Conservation (phyloP, 2,888 invertebrate species). For the Dasypolia templi region DNA sequence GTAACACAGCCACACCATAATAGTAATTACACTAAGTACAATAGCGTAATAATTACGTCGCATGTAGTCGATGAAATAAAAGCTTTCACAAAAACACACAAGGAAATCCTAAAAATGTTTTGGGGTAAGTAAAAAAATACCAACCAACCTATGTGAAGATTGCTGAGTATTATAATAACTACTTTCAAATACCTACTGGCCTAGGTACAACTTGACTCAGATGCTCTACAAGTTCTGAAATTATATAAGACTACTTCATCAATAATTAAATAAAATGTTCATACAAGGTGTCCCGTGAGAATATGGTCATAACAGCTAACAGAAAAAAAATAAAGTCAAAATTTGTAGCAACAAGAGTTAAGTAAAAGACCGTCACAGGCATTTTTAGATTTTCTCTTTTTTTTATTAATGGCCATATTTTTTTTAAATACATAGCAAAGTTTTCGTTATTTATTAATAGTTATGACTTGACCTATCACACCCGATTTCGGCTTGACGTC, state of each 20-base stretch:
- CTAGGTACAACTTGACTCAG: neutral
- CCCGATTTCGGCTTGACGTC: too few relatives aligned
- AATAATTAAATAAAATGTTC: neutral
- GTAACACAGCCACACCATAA: conserved; percentile 65
- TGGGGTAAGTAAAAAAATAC: conserved; percentile 22
- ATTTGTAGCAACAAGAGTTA: too few relatives aligned
- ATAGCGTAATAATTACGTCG: conserved; percentile 40
- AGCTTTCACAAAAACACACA: conserved; percentile 33
- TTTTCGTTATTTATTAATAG: too few relatives aligned
- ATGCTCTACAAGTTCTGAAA: neutral
- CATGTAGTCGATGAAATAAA: conserved; percentile 41
- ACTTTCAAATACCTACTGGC: neutral
- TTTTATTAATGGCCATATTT: too few relatives aligned
- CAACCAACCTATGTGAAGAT: conserved; percentile 5
- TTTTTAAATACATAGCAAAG: too few relatives aligned
- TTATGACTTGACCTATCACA: too few relatives aligned
- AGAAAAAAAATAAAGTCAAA: too few relatives aligned
- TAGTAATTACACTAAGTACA: conserved; percentile 31
- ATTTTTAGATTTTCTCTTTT: too few relatives aligned
- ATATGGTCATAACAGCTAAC: too few relatives aligned
- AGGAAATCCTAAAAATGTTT: conserved; percentile 31
- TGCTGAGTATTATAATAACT: conserved; percentile 30
- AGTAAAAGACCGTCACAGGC: too few relatives aligned
- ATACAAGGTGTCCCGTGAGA: too few relatives aligned
- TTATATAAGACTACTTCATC: neutral